These are phyloP conservation scores for Podocnemis expansa DNA, from an alignment of 2,113 vertebrate genomes.

Conservation along the genomic window DNA sequence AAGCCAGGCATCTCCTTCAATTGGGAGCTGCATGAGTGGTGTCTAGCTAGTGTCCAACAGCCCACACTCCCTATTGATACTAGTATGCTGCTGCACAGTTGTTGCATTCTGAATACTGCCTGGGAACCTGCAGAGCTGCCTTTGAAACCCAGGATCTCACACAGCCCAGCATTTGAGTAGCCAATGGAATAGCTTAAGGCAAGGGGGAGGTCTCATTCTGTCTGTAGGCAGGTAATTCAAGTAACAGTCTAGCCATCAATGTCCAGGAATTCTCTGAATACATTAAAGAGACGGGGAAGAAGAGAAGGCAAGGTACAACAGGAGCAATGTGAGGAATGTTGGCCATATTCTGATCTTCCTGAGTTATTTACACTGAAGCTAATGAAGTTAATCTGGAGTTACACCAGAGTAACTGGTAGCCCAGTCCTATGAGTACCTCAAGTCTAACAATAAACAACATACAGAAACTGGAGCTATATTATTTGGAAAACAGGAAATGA, in stretches of 20 bases:
- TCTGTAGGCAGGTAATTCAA: not conserved
- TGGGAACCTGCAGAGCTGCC: not conserved
- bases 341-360: not conserved
- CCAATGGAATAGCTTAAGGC: not conserved
- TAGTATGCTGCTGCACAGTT: not conserved
- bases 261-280: not conserved
- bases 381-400: not conserved
- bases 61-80: not conserved
- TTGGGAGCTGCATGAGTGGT: not conserved
- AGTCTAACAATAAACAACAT: not conserved
- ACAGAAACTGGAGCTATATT: not conserved
- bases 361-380: not conserved
- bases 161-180: not conserved
- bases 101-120: not conserved
- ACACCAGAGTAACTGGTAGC: not conserved
- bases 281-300: not conserved
- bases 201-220: not conserved
- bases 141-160: not conserved
- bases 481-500: slow-evolving; percentile 63
- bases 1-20: not conserved
- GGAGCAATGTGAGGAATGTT: not conserved
- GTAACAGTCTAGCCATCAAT: not conserved
- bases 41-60: not conserved
- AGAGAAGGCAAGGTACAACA: not conserved
- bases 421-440: not conserved